Evolutionary conservation across 2,888 invertebrate species (phyloP), one percentile per base, ranked within the genome.

Genomic region (Hypercompe scribonia): DNA sequence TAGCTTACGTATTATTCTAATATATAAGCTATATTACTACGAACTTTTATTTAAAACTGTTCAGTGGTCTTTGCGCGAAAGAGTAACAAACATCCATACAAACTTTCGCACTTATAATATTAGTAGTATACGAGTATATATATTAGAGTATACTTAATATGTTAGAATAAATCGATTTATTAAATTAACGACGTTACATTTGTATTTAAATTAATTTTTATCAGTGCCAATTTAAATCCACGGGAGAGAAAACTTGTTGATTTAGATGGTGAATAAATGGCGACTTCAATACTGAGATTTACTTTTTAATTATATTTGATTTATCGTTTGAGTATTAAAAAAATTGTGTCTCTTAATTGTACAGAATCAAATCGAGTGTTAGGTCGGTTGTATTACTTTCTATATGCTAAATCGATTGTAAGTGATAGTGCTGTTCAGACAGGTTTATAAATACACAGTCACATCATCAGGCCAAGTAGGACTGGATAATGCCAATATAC

Each of bases 401-500:
- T 65, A 71, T 65, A 63, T 72, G 61, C 39, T 73, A 68, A 73
- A 76, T 68, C 39, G 70, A 78, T 81, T 72, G 75, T 71, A 63
- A 58, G 61, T 70, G 74, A 77, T 70, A 31, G 54, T 67, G 65
- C 75, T 64, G 64, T 76, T 42, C 69, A 65, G 73, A 78, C 79
- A 74, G 74, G 82, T 73, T 75, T 75, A 64, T 70, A 68, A 68
- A 74, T 73, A 64, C 70, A 78, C 67, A 42, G 72, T 72, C 69
- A 83, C 78, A 79, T 82, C 82, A 84, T 76, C 75, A 65, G 74
- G 83, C 66, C 78, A 79, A 72, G 61, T 39, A 68, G 11, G 76
- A 84, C 77, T 73, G 72, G 79, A 76, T 74, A 67, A 68, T 74
- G 68, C 28, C 39, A 24, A 73, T 73, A 71, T n/a, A 61, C 31